These are phyloP conservation scores for Calliopum simillimum DNA, from an alignment of 2,888 invertebrate species.

Conservation along the genomic window DNA sequence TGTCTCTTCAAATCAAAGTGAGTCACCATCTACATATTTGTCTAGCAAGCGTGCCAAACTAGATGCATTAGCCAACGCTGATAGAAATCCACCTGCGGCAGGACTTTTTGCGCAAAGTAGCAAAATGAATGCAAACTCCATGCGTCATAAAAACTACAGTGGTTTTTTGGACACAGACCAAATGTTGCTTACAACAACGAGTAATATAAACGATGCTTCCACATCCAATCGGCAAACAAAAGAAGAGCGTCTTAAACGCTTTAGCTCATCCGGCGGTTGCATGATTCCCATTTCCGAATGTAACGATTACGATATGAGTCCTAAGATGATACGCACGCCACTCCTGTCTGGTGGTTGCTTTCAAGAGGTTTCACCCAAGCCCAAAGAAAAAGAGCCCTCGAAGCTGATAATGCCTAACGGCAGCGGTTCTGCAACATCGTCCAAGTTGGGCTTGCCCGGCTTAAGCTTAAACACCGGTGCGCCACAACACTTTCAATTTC, in stretches of 20 bases:
- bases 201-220: slow-evolving; percentile 81
- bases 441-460: slow-evolving; percentile 71
- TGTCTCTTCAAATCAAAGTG: slow-evolving; percentile 31
- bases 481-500: slow-evolving; percentile 72
- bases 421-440: slow-evolving; percentile 44
- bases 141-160: background rate
- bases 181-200: slow-evolving; percentile 68
- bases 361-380: slow-evolving; percentile 68
- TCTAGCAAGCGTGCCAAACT: slow-evolving; percentile 52
- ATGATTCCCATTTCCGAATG: slow-evolving; percentile 74
- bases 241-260: slow-evolving; percentile 60
- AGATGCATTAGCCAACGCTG: slow-evolving; percentile 32
- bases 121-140: too few relatives aligned
- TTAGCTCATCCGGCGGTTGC: slow-evolving; percentile 64
- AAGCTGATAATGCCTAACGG: slow-evolving; percentile 39
- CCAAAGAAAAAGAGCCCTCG: slow-evolving; percentile 47
- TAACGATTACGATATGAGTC: slow-evolving; percentile 74
- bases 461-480: slow-evolving; percentile 69
- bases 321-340: slow-evolving; percentile 83
- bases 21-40: slow-evolving; percentile 33
- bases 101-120: too few relatives aligned
- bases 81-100: too few relatives aligned
- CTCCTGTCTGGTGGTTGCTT: slow-evolving; percentile 87
- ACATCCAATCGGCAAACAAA: slow-evolving; percentile 75
- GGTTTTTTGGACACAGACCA: slow-evolving; percentile 39